Base-by-base conservation (phyloP, 1,140 invertebrate genomes). In the Ruditapes philippinarum region DNA sequence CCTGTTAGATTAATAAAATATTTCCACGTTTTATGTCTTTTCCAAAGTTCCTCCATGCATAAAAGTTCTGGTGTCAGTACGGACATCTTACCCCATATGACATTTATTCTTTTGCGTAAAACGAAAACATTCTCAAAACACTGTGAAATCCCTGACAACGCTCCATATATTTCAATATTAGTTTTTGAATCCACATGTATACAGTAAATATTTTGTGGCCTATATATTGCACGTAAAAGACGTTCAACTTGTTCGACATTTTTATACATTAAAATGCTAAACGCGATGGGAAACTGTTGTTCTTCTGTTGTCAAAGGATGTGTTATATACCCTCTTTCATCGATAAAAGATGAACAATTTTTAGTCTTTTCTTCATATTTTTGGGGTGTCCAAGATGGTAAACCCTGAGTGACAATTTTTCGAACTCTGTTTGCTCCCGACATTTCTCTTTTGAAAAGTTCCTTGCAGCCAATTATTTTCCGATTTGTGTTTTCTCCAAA, bases 71-170 rank as follows among this genome's bases (percentile, higher is more conserved):
- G 73, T 78, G 91, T 85, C 73, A 93, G 82, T 22, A 93, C 92
- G 9, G 70, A 89, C 51, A 90, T 91, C n/a, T 33, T 42, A 4
- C 91, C 92, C 92, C 92, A 93, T 38, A 31, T 17, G 5, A 93
- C 91, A 76, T 91, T 79, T 0, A 92, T 33, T 25, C 60, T 62
- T 45, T 68, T 62, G 9, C 92, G 91, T 12, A 92, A 54, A 0
- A 94, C 25, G 76, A 94, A 92, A 25, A 95, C 94, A 83, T 95
- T 95, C 25, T 86, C 40, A 83, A 95, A 94, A 90, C 95, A 95
- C 0, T 73, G 57, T 0, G 91, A 88, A 22, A 95, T 92, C 5
- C 65, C 83, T 28, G 65, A 60, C 40, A 95, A 68, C 28, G 91
- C 91, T 31, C 91, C 62, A 14, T 81, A 42, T 73, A 92, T 68